Evolutionary conservation across 2,113 vertebrate species (phyloP), one percentile per base, ranked within the genome.

Genomic region (Elephantulus edwardii): DNA sequence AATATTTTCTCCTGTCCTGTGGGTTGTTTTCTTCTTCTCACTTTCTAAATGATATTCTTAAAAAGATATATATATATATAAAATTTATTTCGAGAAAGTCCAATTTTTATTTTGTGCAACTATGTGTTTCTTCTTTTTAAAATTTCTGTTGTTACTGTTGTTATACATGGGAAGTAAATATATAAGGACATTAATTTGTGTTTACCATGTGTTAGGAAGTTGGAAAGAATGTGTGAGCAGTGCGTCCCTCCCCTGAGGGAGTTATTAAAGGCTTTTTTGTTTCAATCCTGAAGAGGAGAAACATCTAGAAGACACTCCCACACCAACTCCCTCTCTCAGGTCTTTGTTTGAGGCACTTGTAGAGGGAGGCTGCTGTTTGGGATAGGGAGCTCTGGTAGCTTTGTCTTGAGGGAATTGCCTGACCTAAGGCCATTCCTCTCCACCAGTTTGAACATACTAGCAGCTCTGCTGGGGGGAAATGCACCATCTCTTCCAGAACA

Each of bases 21-120:
- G 70, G 71, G 8, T 71, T 93, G 68, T 19, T 28, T 52, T 52
- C 72, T 93, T 19, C n/a, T 52, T 52, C 72, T 93, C 44, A 76
- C 54, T 72, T 81, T 77, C 24, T 40, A 72, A 11, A 78, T 48
- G n/a, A 26, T 64, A 26, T 87, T 71, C 38, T 93, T 64, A 77
- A 54, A 71, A 77, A 62, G n/a, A n/a, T n/a, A n/a, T n/a, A n/a
- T n/a, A n/a, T n/a, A n/a, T 19, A 71, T 6, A 54, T 64, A 76
- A 30, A 22, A n/a, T 75, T 58, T 30, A 58, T 64, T 77, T 78
- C 77, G 46, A 90, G 33, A 5, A 90, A 26, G 10, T 54, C 33
- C 20, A 28, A 7, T 42, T 80, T 70, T 38, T 20, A 10, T 4
- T 58, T 4, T 62, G 30, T 9, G 52, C 24, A 26, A n/a, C 75